These are phyloP conservation scores for Microplitis mediator DNA, from an alignment of 1,140 invertebrate species.

Conservation along the genomic window DNA sequence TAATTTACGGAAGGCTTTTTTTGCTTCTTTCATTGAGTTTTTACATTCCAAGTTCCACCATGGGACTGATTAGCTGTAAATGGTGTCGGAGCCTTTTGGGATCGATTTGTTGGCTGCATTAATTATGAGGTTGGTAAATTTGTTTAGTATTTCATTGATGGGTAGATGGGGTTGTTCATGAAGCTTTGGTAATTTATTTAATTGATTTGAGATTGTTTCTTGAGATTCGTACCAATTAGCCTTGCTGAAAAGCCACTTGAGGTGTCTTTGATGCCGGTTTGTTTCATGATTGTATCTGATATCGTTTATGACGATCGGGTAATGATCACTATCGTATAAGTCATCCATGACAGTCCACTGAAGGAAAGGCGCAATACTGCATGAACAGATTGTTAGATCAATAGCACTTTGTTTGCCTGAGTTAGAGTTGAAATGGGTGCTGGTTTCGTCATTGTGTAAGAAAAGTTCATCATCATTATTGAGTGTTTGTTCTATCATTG, in stretches of 20 bases:
- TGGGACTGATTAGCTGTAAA: slow-evolving; percentile 32
- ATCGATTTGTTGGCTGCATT: slow-evolving; percentile 37
- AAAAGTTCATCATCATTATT: slow-evolving; percentile 24
- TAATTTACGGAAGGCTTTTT: slow-evolving; percentile 38
- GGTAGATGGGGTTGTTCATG: neutral
- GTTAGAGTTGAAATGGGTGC: slow-evolving; percentile 39
- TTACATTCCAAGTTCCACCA: slow-evolving; percentile 49
- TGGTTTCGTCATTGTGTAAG: slow-evolving; percentile 36
- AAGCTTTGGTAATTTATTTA: slow-evolving; percentile 13
- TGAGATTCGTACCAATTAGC: slow-evolving; percentile 36
- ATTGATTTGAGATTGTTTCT: neutral
- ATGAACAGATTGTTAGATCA: slow-evolving; percentile 40
- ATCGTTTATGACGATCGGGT: neutral
- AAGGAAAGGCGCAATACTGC: slow-evolving; percentile 34
- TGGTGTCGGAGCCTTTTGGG: slow-evolving; percentile 35
- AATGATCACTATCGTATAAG: slow-evolving; percentile 43
- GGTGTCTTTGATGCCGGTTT: neutral
- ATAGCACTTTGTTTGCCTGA: slow-evolving; percentile 36
- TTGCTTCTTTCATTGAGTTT: slow-evolving; percentile 37
- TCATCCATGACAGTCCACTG: slow-evolving; percentile 38
- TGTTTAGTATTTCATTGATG: slow-evolving; percentile 33
- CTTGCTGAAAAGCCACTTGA: slow-evolving; percentile 38
- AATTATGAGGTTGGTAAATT: slow-evolving; percentile 36
- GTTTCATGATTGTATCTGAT: slow-evolving; percentile 26
- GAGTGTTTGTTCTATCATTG: slow-evolving; percentile 35